Conservation (phyloP, 2,113 vertebrate genomes). For the Cavia porcellus region DNA sequence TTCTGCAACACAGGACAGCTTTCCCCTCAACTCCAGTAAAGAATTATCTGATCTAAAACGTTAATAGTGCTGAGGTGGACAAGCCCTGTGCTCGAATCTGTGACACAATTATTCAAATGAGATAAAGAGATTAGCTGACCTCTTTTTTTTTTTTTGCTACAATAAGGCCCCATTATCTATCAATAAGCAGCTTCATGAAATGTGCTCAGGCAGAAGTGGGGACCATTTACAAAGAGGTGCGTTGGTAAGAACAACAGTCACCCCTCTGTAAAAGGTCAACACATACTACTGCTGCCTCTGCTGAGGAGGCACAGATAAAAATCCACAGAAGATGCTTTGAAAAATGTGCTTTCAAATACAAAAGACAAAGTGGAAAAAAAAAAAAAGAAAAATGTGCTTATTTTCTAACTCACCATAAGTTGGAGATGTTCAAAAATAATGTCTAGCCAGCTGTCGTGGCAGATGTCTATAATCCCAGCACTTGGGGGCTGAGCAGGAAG, state of each 20-base stretch:
- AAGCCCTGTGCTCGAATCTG: not conserved
- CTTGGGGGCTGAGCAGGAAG: not conserved
- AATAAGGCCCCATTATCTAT: not conserved
- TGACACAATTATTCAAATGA: not conserved
- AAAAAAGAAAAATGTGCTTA: not conserved
- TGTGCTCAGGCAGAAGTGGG: not conserved
- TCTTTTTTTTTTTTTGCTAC: conserved; percentile 21
- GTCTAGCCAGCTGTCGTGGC: not conserved
- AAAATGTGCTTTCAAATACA: no score
- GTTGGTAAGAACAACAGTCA: not conserved
- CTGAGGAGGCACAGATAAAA: not conserved
- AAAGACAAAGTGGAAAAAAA: no score
- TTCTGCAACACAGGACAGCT: not conserved
- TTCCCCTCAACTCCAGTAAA: not conserved
- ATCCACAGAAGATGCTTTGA: not conserved
- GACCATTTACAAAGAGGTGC: not conserved
- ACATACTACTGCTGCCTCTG: not conserved
- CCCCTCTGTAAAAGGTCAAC: not conserved
- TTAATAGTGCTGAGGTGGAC: not conserved
- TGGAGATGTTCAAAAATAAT: conserved; percentile 66
- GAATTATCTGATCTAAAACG: not conserved
- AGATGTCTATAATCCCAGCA: not conserved
- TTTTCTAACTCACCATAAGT: conserved; percentile 63
- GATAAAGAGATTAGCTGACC: not conserved
- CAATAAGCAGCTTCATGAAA: not conserved